Conservation (phyloP, 2,797 vertebrate genomes). For the Uromys caudimaculatus region DNA sequence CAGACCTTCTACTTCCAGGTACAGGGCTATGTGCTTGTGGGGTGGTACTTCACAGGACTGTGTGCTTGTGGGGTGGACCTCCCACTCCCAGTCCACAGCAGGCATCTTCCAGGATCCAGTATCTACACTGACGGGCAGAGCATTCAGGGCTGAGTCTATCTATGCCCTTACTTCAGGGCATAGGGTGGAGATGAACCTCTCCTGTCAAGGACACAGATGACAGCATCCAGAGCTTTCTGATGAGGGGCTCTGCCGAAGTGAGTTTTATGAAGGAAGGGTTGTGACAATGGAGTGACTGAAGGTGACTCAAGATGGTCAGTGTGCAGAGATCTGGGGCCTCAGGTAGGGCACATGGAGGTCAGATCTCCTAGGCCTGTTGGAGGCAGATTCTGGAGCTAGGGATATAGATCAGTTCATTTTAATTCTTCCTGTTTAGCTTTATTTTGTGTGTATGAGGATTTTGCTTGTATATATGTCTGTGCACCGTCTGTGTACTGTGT, state of each 20-base stretch:
- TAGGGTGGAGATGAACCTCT: neutral
- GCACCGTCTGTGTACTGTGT: neutral
- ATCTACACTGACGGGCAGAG: neutral
- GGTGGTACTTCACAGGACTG: neutral
- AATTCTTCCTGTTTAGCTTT: neutral
- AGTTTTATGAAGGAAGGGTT: neutral
- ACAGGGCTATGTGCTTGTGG: neutral
- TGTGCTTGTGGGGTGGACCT: neutral
- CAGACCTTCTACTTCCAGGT: constrained; percentile 94
- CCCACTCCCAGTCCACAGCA: neutral
- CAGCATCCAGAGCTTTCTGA: neutral
- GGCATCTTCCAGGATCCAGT: neutral
- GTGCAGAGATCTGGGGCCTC: neutral
- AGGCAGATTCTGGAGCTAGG: neutral
- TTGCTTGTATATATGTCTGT: neutral
- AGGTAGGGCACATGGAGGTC: neutral
- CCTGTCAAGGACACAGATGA: no score
- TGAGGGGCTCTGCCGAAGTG: neutral
- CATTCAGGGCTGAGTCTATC: neutral
- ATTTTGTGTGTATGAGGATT: neutral
- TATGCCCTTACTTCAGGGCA: neutral
- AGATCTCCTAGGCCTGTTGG: neutral
- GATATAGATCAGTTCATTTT: neutral
- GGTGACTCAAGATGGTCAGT: neutral
- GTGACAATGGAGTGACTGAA: neutral